These are phyloP conservation scores for Micropoecilia bifurca DNA, from an alignment of 2,797 vertebrate species.

Conservation along the genomic window DNA sequence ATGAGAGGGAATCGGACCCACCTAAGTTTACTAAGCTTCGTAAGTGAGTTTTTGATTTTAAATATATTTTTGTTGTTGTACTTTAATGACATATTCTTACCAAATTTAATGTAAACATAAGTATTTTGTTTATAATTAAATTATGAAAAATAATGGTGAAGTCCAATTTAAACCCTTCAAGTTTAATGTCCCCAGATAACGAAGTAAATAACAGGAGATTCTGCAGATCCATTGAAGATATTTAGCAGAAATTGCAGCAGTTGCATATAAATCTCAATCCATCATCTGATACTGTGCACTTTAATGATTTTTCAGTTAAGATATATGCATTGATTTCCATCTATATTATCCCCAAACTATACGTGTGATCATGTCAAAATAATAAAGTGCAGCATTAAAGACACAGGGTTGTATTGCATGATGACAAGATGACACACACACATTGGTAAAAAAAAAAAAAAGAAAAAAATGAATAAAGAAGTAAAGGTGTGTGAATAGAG, in stretches of 20 bases:
- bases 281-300: neutral
- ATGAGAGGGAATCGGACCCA: neutral
- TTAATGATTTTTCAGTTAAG: neutral
- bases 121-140: neutral
- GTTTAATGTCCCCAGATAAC: neutral
- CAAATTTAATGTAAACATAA: neutral
- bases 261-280: neutral
- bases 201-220: neutral
- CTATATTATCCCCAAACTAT: neutral
- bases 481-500: neutral
- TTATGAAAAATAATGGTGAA: slow-evolving; percentile 1
- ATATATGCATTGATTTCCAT: neutral
- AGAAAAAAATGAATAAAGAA: too few species aligned
- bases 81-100: neutral
- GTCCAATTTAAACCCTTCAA: neutral
- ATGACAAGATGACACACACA: neutral
- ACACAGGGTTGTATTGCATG: neutral
- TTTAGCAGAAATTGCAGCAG: neutral
- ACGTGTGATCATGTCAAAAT: neutral
- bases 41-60: slow-evolving; percentile 13
- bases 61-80: neutral
- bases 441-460: neutral
- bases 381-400: neutral
- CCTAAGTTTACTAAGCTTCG: slow-evolving; percentile 13
- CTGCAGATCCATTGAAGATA: neutral